These are phyloP conservation scores for Leptinotarsa rubiginosa DNA, from an alignment of 2,888 invertebrate genomes.

Conservation along the genomic window DNA sequence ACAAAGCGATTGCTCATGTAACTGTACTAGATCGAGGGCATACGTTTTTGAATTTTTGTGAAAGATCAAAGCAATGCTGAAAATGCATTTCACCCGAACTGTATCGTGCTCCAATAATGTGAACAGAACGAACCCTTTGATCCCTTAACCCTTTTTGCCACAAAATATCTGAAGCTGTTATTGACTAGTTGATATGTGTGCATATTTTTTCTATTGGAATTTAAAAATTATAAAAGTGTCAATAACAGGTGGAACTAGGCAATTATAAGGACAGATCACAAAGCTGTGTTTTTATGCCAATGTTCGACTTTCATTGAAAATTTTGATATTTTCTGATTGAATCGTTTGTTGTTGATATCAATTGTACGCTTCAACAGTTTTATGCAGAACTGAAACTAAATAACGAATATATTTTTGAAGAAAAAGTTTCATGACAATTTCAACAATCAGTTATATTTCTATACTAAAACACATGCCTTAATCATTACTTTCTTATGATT, in stretches of 20 bases:
- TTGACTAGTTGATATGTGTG: not conserved
- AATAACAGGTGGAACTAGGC: not conserved
- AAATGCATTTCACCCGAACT: not conserved
- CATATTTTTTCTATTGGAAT: not conserved
- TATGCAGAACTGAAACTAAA: no score
- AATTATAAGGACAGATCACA: not conserved
- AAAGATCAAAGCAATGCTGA: slow-evolving; percentile 4
- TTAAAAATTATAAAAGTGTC: not conserved
- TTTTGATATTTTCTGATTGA: no score
- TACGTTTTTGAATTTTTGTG: not conserved
- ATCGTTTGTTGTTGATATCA: no score
- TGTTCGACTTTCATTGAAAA: no score
- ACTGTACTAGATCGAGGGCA: slow-evolving; percentile 1
- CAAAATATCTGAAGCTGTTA: slow-evolving; percentile 1
- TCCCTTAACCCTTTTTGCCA: not conserved
- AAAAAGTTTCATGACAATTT: no score
- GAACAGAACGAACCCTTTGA: not conserved
- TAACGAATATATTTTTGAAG: no score
- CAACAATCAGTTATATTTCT: no score
- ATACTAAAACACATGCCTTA: no score
- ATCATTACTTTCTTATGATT: no score
- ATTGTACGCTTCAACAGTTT: no score
- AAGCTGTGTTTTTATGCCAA: not conserved
- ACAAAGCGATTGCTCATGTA: not conserved
- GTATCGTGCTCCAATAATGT: slow-evolving; percentile 5